Evolutionary conservation across 2,113 vertebrate species (phyloP).

Genomic region (Zosterops japonicus): DNA sequence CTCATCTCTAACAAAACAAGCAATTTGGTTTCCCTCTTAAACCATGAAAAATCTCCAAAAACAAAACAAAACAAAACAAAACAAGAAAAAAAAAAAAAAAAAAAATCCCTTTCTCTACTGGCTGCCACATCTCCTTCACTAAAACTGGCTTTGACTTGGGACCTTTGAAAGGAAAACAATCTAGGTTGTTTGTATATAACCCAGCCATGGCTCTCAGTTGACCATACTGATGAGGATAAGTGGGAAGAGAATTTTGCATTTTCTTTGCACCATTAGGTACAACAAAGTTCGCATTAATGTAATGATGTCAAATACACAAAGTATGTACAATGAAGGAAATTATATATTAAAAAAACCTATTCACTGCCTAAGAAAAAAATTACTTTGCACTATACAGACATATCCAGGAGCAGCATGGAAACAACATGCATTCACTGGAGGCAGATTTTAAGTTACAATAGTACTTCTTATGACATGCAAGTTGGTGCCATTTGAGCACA

Average conservation of each 20-base stretch:
- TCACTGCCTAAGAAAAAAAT: neutral
- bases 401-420: neutral
- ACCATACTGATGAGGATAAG: neutral
- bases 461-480: neutral
- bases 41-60: neutral
- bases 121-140: neutral
- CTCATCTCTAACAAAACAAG: neutral
- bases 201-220: neutral
- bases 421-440: neutral
- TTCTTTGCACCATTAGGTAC: neutral
- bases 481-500: neutral
- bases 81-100: neutral
- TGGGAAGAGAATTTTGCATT: neutral
- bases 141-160: neutral
- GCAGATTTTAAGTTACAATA: neutral
- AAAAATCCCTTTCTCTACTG: neutral
- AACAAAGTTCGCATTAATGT: neutral
- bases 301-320: neutral
- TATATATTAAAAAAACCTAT: neutral
- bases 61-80: neutral
- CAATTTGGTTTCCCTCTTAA: neutral
- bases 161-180: neutral
- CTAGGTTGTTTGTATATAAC: neutral
- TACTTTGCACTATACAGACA: neutral
- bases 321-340: neutral